Percentiles rank a stretch among this genome's conserved stretches.
phyloP scores from a whole-genome alignment of 2,797 vertebrate genomes.

The Tauraco hartlaubi region DNA sequence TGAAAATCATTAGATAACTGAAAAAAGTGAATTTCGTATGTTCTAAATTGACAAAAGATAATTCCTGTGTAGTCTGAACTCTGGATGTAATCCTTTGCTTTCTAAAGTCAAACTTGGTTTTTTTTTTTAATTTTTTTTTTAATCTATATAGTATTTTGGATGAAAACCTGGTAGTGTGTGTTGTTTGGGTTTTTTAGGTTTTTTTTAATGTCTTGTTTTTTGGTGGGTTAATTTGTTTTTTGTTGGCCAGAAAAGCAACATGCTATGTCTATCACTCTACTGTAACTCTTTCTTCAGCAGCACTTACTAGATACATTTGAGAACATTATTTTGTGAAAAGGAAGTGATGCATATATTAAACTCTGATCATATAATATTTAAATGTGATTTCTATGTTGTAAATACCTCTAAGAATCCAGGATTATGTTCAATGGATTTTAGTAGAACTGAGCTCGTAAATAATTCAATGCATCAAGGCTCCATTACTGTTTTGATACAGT shows the following conservation, averaged over 20 bases:
- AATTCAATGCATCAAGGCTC: neutral
- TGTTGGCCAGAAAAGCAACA: neutral
- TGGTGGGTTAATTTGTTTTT: neutral
- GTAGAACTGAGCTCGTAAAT: neutral
- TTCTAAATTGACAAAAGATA: neutral
- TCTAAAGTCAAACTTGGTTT: neutral
- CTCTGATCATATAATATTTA: neutral
- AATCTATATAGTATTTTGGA: neutral
- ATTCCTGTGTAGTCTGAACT: neutral
- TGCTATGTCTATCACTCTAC: neutral
- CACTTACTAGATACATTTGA: neutral
- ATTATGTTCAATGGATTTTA: neutral
- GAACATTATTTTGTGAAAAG: neutral
- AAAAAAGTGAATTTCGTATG: neutral
- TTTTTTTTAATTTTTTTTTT: neutral
- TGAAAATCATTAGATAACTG: neutral
- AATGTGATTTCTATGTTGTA: neutral
- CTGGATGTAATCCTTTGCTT: neutral
- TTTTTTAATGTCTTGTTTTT: too few species aligned
- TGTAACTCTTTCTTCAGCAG: neutral
- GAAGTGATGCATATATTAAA: neutral
- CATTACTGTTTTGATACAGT: neutral
- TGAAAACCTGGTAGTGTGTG: neutral
- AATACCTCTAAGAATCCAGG: neutral
- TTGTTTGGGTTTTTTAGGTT: too few species aligned